These are phyloP conservation scores for Hemibagrus wyckioides DNA, from an alignment of 2,113 vertebrate genomes.

Conservation along the genomic window DNA sequence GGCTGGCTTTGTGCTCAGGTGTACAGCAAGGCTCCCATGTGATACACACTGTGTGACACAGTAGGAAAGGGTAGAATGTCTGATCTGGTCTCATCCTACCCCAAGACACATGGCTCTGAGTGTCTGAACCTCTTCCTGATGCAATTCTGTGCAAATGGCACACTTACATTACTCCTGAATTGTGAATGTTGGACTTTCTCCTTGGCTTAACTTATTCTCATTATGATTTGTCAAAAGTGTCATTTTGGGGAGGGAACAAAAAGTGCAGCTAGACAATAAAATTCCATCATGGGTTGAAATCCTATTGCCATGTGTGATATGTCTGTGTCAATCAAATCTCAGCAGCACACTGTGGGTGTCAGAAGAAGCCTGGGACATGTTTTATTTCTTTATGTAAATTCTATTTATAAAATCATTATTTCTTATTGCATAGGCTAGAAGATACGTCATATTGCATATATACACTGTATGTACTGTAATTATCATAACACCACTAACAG, in stretches of 20 bases:
- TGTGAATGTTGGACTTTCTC: slow-evolving; percentile 32
- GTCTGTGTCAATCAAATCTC: slow-evolving; percentile 38
- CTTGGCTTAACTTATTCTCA: slow-evolving; percentile 37
- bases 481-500: neutral
- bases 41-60: slow-evolving; percentile 47
- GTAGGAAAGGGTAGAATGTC: slow-evolving; percentile 42
- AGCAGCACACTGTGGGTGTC: slow-evolving; percentile 15
- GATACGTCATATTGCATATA: neutral
- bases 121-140: slow-evolving; percentile 40
- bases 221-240: slow-evolving; percentile 33
- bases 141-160: slow-evolving; percentile 46
- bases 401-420: slow-evolving; percentile 26
- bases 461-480: neutral
- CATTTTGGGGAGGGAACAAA: slow-evolving; percentile 28
- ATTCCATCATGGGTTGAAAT: slow-evolving; percentile 38
- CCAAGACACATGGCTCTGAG: slow-evolving; percentile 16
- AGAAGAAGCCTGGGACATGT: slow-evolving; percentile 11
- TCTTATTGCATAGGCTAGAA: neutral
- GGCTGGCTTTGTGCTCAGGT: slow-evolving; percentile 52
- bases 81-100: slow-evolving; percentile 39
- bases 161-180: slow-evolving; percentile 24
- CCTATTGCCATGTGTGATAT: slow-evolving; percentile 42
- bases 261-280: slow-evolving; percentile 28
- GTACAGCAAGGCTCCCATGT: slow-evolving; percentile 44
- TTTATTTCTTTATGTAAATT: slow-evolving; percentile 29